These are phyloP conservation scores for Lacerta viridis DNA, from an alignment of 2,797 vertebrate genomes.

Conservation along the genomic window DNA sequence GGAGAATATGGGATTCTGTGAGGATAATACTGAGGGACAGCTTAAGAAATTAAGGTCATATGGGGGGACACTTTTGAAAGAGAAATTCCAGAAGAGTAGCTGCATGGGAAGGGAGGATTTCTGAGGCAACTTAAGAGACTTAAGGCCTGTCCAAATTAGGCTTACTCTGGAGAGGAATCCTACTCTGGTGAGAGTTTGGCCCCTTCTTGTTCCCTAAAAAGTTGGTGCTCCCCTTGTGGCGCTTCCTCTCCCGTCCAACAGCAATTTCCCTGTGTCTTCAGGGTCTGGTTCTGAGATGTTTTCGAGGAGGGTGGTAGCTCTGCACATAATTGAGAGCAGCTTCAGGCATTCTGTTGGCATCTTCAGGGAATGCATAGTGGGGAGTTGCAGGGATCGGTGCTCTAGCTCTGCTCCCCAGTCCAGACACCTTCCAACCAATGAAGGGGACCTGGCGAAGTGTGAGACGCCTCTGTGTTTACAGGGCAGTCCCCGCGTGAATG, in stretches of 20 bases:
- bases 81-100: neutral
- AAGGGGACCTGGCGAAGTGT: no score
- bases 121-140: neutral
- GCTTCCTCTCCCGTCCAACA: no score
- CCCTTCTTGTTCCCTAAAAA: neutral
- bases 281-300: neutral
- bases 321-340: neutral
- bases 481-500: no score
- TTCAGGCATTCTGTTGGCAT: neutral
- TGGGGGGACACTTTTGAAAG: neutral
- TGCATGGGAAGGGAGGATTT: neutral
- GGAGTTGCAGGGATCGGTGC: no score
- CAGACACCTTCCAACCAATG: no score
- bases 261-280: neutral
- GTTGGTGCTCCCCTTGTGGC: no score
- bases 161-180: neutral
- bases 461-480: no score
- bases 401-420: no score
- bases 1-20: neutral
- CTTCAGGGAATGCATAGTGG: no score
- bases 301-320: neutral
- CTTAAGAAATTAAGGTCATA: conserved; percentile 16
- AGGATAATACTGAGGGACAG: neutral
- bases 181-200: neutral
- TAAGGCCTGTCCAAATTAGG: neutral